Conservation (phyloP, 2,888 invertebrate genomes). For the Lasius platythorax region DNA sequence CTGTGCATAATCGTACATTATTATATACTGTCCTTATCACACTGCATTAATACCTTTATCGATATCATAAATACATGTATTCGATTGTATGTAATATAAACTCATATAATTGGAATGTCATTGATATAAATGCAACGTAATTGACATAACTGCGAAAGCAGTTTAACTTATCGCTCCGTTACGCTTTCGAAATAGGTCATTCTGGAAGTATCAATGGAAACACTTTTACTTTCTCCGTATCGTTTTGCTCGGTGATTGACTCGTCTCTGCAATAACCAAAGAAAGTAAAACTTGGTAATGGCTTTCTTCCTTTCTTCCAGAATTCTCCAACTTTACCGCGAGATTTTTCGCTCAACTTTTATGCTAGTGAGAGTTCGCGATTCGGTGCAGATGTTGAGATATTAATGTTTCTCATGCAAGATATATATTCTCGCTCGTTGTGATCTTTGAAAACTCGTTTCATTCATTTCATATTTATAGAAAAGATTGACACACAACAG, state of each 20-base stretch:
- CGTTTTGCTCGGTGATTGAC: constrained; percentile 53
- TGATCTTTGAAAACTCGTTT: neutral
- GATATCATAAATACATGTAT: neutral
- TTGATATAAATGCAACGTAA: constrained; percentile 10
- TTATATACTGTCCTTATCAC: too few species aligned
- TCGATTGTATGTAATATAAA: neutral
- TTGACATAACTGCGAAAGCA: neutral
- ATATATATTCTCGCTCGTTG: constrained; percentile 13
- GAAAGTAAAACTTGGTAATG: constrained; percentile 52
- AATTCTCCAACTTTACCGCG: constrained; percentile 78
- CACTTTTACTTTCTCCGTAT: constrained; percentile 51
- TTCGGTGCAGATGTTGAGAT: neutral
- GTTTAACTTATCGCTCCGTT: constrained; percentile 1
- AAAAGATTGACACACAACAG: neutral
- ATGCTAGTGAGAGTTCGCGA: constrained; percentile 15
- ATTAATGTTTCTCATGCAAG: constrained; percentile 33
- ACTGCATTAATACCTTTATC: neutral
- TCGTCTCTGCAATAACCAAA: constrained; percentile 51
- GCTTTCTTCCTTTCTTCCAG: constrained; percentile 79
- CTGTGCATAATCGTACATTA: neutral
- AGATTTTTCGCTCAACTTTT: constrained; percentile 59
- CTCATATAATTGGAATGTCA: neutral
- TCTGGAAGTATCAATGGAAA: constrained; percentile 45
- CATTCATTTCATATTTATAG: neutral
- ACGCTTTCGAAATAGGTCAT: constrained; percentile 40